Percentiles rank a stretch among this genome's conserved stretches.
phyloP scores from a whole-genome alignment of 2,113 vertebrate genomes.

The Aldabrachelys gigantea region DNA sequence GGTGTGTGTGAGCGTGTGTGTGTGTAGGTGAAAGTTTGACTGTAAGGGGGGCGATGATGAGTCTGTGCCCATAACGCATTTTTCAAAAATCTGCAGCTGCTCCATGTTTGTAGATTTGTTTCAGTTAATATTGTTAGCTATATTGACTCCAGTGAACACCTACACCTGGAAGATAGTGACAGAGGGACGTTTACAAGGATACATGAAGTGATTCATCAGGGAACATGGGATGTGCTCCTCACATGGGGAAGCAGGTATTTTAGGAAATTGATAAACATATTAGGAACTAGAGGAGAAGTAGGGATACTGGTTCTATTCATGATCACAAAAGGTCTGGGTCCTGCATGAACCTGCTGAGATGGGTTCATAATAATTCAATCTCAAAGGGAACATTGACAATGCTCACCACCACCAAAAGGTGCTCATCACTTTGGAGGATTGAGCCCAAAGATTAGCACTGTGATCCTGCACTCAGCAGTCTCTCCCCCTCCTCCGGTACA shows the following conservation, averaged over 20 bases:
- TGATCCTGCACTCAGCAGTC: neutral
- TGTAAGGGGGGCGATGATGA: constrained; percentile 44
- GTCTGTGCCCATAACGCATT: constrained; percentile 46
- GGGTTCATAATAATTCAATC: neutral
- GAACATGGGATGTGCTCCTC: neutral
- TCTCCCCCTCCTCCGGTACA: neutral
- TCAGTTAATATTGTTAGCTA: constrained; percentile 33
- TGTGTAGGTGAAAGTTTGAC: constrained; percentile 73
- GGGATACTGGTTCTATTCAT: constrained; percentile 42
- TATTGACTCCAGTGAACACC: constrained; percentile 46
- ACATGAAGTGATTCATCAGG: constrained; percentile 9
- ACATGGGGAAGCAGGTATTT: neutral
- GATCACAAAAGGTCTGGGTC: constrained; percentile 21
- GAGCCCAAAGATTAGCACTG: neutral
- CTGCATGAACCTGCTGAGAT: neutral
- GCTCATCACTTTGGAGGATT: neutral
- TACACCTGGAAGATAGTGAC: neutral
- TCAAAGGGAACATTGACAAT: neutral
- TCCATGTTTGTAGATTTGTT: constrained; percentile 33
- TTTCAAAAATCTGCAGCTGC: constrained; percentile 24
- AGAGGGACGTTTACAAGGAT: constrained; percentile 16
- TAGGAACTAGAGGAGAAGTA: neutral
- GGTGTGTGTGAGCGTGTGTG: constrained; percentile 53
- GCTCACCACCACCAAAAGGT: neutral
- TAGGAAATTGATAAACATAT: constrained; percentile 47